These are phyloP conservation scores for Sinocyclocheilus maitianheensis DNA, from an alignment of 2,113 vertebrate species.

Conservation along the genomic window DNA sequence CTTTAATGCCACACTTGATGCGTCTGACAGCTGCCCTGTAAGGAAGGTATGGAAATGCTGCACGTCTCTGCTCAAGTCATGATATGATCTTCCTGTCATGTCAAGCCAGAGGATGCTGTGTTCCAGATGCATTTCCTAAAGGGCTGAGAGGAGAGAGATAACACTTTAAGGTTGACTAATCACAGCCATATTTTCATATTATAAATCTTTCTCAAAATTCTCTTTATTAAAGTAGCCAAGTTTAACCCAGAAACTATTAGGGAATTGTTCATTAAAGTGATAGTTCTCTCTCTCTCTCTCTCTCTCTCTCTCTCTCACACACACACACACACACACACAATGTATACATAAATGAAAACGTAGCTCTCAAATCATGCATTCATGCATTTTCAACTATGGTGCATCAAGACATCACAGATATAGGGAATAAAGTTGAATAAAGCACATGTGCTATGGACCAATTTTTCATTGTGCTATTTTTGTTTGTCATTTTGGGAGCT, in stretches of 20 bases:
- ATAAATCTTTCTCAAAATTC: neutral
- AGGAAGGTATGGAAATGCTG: slow-evolving; percentile 4
- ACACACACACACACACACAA: too few relatives aligned
- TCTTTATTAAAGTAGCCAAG: neutral
- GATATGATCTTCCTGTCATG: slow-evolving; percentile 1
- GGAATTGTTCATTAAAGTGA: neutral
- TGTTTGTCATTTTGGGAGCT: neutral
- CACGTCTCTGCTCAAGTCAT: neutral
- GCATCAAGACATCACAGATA: neutral
- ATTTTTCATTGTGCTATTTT: neutral
- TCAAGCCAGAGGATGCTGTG: neutral
- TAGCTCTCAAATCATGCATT: neutral
- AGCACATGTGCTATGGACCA: neutral
- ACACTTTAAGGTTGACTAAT: neutral
- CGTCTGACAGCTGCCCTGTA: neutral
- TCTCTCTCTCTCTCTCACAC: too few relatives aligned
- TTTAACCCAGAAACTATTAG: neutral
- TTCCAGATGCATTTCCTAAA: neutral
- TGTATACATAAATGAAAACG: neutral
- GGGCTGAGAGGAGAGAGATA: neutral
- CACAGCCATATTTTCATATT: neutral
- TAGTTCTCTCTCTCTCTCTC: neutral
- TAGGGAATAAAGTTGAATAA: neutral
- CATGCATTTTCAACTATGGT: neutral
- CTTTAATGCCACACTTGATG: neutral